These are phyloP conservation scores for Lepisosteus osseus DNA, from an alignment of 2,113 vertebrate genomes.

Conservation along the genomic window DNA sequence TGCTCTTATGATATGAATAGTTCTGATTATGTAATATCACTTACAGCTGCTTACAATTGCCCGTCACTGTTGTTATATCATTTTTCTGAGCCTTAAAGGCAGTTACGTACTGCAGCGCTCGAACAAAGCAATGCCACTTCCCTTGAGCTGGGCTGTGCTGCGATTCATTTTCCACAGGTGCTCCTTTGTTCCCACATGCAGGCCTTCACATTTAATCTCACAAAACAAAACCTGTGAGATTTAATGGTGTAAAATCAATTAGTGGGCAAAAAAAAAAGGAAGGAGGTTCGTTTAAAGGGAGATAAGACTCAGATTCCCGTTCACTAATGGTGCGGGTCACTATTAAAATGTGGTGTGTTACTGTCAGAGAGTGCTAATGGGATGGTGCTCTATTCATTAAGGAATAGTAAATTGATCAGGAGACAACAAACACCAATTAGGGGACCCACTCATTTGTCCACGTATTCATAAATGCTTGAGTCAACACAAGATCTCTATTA, in stretches of 20 bases:
- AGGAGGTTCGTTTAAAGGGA: neutral
- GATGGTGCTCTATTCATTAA: slow-evolving; percentile 50
- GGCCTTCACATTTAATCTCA: too few relatives aligned
- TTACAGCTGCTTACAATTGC: too few relatives aligned
- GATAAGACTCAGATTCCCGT: slow-evolving; percentile 35
- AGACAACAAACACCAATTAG: slow-evolving; percentile 67
- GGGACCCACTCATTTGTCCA: slow-evolving; percentile 46
- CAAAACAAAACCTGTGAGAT: too few relatives aligned
- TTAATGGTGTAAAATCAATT: neutral
- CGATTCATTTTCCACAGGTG: too few relatives aligned
- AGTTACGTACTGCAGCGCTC: too few relatives aligned
- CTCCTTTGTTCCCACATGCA: too few relatives aligned
- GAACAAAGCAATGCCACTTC: too few relatives aligned
- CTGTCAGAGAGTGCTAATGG: slow-evolving; percentile 54
- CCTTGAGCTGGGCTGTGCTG: too few relatives aligned
- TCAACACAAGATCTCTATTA: slow-evolving; percentile 47
- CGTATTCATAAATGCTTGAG: slow-evolving; percentile 59
- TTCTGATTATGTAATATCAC: too few relatives aligned
- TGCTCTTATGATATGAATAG: too few relatives aligned
- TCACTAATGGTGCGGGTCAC: slow-evolving; percentile 48
- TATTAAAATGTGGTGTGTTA: slow-evolving; percentile 32
- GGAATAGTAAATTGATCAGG: slow-evolving; percentile 39
- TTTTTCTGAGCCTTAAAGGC: too few relatives aligned
- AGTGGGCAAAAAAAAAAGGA: neutral
- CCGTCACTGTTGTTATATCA: too few relatives aligned